Evolutionary conservation across 2,888 invertebrate species (phyloP), one percentile per base, ranked within the genome.

Genomic region (Dorcus hopei): DNA sequence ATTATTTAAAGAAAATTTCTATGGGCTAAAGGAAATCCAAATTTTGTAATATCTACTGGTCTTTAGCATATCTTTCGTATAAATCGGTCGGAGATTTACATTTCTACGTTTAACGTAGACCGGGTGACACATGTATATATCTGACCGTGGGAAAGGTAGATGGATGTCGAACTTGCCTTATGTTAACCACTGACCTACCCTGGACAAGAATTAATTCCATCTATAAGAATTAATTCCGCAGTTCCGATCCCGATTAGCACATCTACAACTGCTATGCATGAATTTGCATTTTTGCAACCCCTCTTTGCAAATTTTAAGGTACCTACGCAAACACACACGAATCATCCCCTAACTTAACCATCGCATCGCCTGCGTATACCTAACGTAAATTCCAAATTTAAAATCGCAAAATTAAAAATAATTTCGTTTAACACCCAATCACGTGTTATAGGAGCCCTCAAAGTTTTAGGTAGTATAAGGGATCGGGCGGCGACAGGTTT

Each of bases 131-230:
- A 54, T 11, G 38, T 23, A 49, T 49, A 40, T 49, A 49, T 11
- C 49, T 54, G 54, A 54, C 54, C 54, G 54, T 54, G 54, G 40
- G 54, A 54, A 54, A 14, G 26, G 38, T 33, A 33, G 26, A 33
- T 33, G 26, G 26, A 19, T 41, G 38, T 47, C 45, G 14, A 11
- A 16, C 19, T 16, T 16, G 14, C 16, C 45, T 41, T 40, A 11
- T 40, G 9, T 43, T 6, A 11, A 8, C 19, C 19, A 43, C 43
- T 45, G 45, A 11, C 45, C 45, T 45, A 23, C 45, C 9, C 45
- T 19, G 45, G 45, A 19, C 45, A 19, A 16, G 23, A 19, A 45
- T 45, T 45, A 45, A 19, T 45, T 45, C 16, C 23, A 23, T 45
- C 14, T 23, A 45, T 45, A 45, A 45, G 23, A 45, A 19, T 16